Base-by-base conservation (phyloP, 2,113 vertebrate species). In the Diadophis punctatus region DNA sequence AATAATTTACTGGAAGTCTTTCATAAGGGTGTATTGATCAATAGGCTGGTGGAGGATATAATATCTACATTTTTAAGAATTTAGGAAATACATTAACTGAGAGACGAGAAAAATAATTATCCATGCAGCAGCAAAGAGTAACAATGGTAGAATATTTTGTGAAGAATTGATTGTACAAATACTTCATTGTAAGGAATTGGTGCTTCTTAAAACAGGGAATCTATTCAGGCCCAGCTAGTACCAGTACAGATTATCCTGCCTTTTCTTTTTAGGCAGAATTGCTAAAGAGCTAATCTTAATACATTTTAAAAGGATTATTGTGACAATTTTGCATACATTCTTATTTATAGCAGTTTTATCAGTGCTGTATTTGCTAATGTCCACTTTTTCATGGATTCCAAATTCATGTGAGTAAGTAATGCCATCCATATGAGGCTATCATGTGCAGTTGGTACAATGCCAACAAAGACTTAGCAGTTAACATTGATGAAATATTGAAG, bases 391-490 rank as follows among this genome's bases (percentile, higher is more conserved):
- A 30, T 92, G 55, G 90, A 92, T 92, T 25, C 46, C 1, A 90
- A 68, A 43, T 89, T 20, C 53, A 52, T 48, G 25, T 89, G 10
- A 91, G 92, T 87, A 92, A 88, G 95, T 46, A 92, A 92, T 20
- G 88, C 60, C 52, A 89, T 60, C 0, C 5, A 91, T 91, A 90
- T 56, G 92, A 95, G 90, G 55, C 86, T 56, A 86, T 86, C 43
- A 48, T 60, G 14, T 93, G 88, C 34, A 63, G 48, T 92, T 92
- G 74, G 88, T 92, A 86, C 23, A 51, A 30, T 86, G 86, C 46
- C 92, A 85, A 86, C 74, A 86, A 92, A 86, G n/a, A 43, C 22
- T 88, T 92, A 90, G 20, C 46, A n/a, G 74, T 48, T 90, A 92
- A 90, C 88, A 63, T 86, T 92, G 55, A 48, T 86, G 74, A 63